phyloP scores from a whole-genome alignment of 2,888 invertebrate genomes.

The Amphipyra tragopoginis region DNA sequence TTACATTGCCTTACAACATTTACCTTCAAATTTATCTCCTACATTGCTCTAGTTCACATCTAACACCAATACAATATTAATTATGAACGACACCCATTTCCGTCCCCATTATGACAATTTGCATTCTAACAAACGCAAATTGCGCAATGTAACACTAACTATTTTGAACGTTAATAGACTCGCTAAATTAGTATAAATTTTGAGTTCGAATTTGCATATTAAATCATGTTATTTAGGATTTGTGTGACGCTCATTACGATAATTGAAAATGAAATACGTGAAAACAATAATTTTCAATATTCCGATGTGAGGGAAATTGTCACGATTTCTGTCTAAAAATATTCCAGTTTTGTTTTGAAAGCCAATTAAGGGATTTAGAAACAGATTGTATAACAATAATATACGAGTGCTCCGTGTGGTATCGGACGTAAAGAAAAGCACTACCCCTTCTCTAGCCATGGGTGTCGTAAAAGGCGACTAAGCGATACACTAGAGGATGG shows the following conservation, averaged over 20 bases:
- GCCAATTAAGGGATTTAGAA: not conserved
- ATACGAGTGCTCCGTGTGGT: too few species aligned
- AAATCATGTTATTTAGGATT: slow-evolving; percentile 45
- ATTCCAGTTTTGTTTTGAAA: not conserved
- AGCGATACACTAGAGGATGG: too few species aligned
- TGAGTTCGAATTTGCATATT: slow-evolving; percentile 46
- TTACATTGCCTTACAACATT: too few species aligned
- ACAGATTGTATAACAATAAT: too few species aligned
- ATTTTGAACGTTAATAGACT: slow-evolving; percentile 60
- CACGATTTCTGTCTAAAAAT: not conserved
- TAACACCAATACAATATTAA: slow-evolving; percentile 56
- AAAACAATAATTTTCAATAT: slow-evolving; percentile 41
- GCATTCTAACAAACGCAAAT: slow-evolving; percentile 75
- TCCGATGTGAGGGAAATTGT: not conserved
- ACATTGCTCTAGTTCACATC: slow-evolving; percentile 11
- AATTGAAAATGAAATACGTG: slow-evolving; percentile 20
- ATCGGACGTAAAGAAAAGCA: too few species aligned
- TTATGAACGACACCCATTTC: slow-evolving; percentile 72
- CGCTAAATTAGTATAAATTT: slow-evolving; percentile 41
- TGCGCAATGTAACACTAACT: slow-evolving; percentile 52
- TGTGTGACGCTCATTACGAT: slow-evolving; percentile 40
- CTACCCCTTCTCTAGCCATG: too few species aligned
- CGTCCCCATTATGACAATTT: slow-evolving; percentile 73
- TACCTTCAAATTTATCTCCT: not conserved
- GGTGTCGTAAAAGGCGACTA: too few species aligned